These are phyloP conservation scores for Melopsittacus undulatus DNA, from an alignment of 2,797 vertebrate genomes.

Conservation along the genomic window DNA sequence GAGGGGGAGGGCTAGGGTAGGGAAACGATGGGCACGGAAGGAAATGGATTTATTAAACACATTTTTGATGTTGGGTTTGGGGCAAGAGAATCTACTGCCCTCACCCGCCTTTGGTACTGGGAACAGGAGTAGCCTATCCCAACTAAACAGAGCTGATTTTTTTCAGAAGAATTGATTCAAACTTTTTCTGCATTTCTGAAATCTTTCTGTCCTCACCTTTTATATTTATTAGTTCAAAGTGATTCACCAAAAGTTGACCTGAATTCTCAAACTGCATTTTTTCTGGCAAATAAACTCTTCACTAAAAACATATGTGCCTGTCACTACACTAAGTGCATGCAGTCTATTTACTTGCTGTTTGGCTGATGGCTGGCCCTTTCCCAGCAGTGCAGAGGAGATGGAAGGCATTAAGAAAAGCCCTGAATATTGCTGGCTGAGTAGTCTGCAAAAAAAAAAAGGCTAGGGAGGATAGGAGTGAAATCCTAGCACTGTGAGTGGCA, in stretches of 20 bases:
- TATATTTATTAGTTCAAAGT: conserved; percentile 42
- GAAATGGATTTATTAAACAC: neutral
- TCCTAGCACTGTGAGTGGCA: neutral
- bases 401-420: conserved; percentile 51
- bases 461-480: conserved; percentile 24
- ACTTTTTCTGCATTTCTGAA: conserved; percentile 29
- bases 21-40: accelerated
- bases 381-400: conserved; percentile 13
- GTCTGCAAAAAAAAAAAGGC: neutral
- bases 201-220: conserved; percentile 43
- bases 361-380: conserved; percentile 30
- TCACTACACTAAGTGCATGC: neutral
- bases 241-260: conserved; percentile 44
- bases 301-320: conserved; percentile 52
- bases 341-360: conserved; percentile 39
- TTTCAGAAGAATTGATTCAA: conserved; percentile 5
- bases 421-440: conserved; percentile 28
- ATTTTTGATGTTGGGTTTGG: neutral
- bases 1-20: accelerated
- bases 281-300: conserved; percentile 55
- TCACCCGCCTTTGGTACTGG: neutral
- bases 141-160: neutral
- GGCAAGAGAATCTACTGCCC: neutral
- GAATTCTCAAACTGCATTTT: conserved; percentile 43
- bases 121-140: neutral